Base-by-base conservation (phyloP, 2,888 invertebrate genomes). In the Megaustenia siamemsis region DNA sequence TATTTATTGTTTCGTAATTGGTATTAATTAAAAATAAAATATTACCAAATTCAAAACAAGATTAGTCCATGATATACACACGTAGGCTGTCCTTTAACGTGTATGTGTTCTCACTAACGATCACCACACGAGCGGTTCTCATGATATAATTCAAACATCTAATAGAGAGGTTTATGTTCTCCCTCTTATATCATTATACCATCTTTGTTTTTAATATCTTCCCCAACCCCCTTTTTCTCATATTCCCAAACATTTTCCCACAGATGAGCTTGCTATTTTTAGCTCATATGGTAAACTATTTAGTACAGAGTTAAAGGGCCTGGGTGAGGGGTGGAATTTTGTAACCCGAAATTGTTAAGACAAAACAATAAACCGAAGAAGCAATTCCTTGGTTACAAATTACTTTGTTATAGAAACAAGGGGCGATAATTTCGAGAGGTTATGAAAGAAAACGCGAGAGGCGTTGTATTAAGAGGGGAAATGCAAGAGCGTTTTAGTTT, bases 331-430 rank as follows among this genome's bases (percentile, higher is more conserved):
- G 15, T 28, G 28, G 21, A 28, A 43, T 43, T 24, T 28, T 43
- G 35, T 10, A 69, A 8, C 21, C 4, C 6, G 24, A 69, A 40
- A 69, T 18, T 40, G 10, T n/a, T 24, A 69, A 21, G 21, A 18
- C 21, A 21, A 68, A 69, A 69, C 38, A 69, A 40, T 69, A 69
- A 69, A 32, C 28, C 35, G 18, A 45, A 24, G 76, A 38, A 76
- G 53, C 12, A n/a, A 32, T 53, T 76, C 76, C 35, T 38, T 53
- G 35, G 76, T 56, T 53, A 76, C 53, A 53, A n/a, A 53, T 53
- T 76, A 53, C 35, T 49, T 35, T 76, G 38, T 76, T 35, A 35
- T 56, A 76, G 56, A 24, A 69, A 69, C 69, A 28, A 69, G 76
- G 40, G 69, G 38, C 40, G 69, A 4, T 40, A 40, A 69, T 40